phyloP scores from a whole-genome alignment of 2,113 vertebrate species.

The Picathartes gymnocephalus region DNA sequence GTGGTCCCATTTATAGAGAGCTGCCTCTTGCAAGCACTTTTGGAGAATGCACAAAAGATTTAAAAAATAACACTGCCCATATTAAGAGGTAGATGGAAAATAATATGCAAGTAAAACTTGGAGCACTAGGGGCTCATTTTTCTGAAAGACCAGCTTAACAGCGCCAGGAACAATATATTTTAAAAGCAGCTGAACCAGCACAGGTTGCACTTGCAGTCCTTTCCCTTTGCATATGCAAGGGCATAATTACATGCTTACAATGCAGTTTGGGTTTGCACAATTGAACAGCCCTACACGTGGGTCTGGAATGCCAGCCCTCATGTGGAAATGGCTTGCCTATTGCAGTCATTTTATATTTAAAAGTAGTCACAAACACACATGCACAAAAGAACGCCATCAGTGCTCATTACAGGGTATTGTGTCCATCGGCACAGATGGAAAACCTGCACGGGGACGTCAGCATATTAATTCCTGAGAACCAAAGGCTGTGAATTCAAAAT shows the following conservation, averaged over 20 bases:
- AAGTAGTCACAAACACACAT: neutral
- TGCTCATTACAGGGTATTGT: constrained; percentile 35
- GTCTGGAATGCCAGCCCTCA: neutral
- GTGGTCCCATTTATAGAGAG: neutral
- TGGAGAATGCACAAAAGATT: neutral
- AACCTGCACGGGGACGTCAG: neutral
- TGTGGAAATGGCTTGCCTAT: neutral
- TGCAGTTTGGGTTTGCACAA: neutral
- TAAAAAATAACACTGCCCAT: neutral
- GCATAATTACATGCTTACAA: neutral
- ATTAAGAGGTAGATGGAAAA: neutral
- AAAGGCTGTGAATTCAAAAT: neutral
- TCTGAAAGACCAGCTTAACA: neutral
- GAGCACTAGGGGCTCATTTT: neutral
- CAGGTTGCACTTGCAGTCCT: neutral
- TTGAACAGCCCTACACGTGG: neutral
- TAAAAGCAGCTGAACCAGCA: neutral
- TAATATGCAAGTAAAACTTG: neutral
- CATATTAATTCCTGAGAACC: neutral
- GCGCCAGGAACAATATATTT: neutral
- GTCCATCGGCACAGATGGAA: constrained; percentile 19
- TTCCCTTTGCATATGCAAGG: neutral
- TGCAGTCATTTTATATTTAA: constrained; percentile 14
- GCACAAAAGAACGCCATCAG: constrained; percentile 24
- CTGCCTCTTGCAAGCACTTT: neutral